phyloP scores from a whole-genome alignment of 2,797 vertebrate species.

The Semotilus atromaculatus region DNA sequence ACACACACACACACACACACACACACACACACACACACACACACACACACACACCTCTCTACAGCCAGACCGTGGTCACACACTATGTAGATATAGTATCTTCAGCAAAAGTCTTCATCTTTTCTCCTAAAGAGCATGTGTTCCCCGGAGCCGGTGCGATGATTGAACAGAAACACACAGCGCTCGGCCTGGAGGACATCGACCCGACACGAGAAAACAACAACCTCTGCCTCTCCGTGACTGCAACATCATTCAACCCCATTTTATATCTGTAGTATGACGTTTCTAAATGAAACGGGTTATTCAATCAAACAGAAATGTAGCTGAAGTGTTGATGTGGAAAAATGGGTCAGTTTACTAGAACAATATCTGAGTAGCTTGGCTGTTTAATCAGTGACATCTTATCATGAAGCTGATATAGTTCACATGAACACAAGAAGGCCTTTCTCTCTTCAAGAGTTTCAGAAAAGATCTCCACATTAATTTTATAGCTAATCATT shows the following conservation, averaged over 20 bases:
- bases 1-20: too few species aligned
- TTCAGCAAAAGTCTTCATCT: neutral
- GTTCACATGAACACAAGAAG: slow-evolving; percentile 33
- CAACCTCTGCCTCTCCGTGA: neutral
- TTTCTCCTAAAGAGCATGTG: neutral
- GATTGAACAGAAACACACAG: slow-evolving; percentile 2
- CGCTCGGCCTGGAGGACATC: slow-evolving; percentile 13
- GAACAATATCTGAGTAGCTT: too few species aligned
- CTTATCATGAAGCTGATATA: slow-evolving; percentile 66
- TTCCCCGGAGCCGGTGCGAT: neutral
- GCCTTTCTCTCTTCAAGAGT: neutral
- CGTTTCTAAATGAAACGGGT: neutral
- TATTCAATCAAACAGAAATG: neutral
- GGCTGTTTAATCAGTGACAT: slow-evolving; percentile 57
- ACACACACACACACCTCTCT: too few species aligned
- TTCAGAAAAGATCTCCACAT: too few species aligned
- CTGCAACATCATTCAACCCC: neutral
- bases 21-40: too few species aligned
- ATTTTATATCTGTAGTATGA: neutral
- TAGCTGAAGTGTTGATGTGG: neutral
- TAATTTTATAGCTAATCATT: neutral
- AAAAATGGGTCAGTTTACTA: neutral
- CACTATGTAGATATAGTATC: neutral
- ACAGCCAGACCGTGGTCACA: too few species aligned
- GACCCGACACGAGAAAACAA: neutral